Evolutionary conservation across 2,888 invertebrate genomes (phyloP).

Genomic region (Drosophila paranaensis): DNA sequence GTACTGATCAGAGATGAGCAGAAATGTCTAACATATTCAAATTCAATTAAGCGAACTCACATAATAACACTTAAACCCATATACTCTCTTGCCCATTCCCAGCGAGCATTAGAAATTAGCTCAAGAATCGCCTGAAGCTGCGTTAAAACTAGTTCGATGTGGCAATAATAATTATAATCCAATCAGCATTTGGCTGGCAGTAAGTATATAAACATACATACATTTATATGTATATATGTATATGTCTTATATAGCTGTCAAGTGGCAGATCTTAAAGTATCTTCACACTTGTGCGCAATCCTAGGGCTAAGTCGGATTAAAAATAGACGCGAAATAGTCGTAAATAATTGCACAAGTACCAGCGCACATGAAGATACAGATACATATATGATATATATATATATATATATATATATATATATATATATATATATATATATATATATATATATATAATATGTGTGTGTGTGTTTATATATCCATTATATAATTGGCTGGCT

Average conservation of each 20-base stretch:
- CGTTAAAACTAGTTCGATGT: conserved; percentile 1
- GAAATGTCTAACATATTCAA: background rate
- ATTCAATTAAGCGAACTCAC: background rate
- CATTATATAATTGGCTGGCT: conserved; percentile 59
- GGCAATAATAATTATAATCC: background rate
- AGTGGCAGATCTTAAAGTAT: conserved; percentile 16
- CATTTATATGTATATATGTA: too few relatives aligned
- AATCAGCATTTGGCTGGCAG: background rate
- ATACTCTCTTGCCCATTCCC: background rate
- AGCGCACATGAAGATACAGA: background rate
- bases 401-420: background rate
- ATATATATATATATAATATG: background rate
- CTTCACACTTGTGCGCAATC: conserved; percentile 24
- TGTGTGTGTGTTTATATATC: conserved; percentile 8
- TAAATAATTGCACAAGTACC: conserved; percentile 29
- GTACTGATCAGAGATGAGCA: background rate
- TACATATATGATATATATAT: background rate
- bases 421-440: background rate
- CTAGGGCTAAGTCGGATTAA: conserved; percentile 20
- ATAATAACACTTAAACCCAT: too few relatives aligned
- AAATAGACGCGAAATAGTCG: conserved; percentile 28
- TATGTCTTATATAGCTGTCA: background rate
- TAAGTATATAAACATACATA: background rate
- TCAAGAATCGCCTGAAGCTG: background rate
- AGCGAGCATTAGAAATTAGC: background rate